A percentile compares a stretch with the other conserved stretches of the same genome.
phyloP scores from a whole-genome alignment of 2,797 vertebrate genomes.

The Anabacerthia variegaticeps region DNA sequence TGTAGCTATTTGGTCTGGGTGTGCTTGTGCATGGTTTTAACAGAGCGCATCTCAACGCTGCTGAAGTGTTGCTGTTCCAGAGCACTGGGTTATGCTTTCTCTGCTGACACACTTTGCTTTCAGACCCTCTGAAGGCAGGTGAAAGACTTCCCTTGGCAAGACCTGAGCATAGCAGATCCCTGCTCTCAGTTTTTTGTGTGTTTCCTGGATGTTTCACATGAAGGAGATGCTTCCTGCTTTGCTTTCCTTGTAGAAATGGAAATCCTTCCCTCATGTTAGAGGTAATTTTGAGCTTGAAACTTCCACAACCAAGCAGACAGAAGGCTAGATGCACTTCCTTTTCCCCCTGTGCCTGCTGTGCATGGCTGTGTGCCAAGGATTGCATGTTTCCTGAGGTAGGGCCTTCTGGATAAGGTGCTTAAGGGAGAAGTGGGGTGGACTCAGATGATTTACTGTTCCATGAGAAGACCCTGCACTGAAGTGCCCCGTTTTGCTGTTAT shows the following conservation, averaged over 20 bases:
- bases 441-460: neutral
- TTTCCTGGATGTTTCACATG: neutral
- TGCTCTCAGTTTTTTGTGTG: neutral
- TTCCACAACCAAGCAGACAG: neutral
- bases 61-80: neutral
- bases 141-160: neutral
- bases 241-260: neutral
- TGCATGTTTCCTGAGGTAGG: fast-evolving
- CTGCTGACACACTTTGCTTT: neutral
- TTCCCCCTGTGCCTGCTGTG: neutral
- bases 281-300: neutral
- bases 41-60: neutral
- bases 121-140: neutral
- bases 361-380: neutral
- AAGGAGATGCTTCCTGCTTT: neutral
- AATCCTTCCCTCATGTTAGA: neutral
- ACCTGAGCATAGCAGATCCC: neutral
- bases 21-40: neutral
- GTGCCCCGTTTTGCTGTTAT: neutral
- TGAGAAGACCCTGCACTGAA: neutral
- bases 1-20: neutral
- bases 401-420: neutral
- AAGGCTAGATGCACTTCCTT: neutral
- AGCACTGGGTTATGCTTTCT: neutral
- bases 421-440: neutral